Evolutionary conservation across 2,888 invertebrate species (phyloP), one percentile per base, ranked within the genome.

Genomic region (Osmoderma eremita): DNA sequence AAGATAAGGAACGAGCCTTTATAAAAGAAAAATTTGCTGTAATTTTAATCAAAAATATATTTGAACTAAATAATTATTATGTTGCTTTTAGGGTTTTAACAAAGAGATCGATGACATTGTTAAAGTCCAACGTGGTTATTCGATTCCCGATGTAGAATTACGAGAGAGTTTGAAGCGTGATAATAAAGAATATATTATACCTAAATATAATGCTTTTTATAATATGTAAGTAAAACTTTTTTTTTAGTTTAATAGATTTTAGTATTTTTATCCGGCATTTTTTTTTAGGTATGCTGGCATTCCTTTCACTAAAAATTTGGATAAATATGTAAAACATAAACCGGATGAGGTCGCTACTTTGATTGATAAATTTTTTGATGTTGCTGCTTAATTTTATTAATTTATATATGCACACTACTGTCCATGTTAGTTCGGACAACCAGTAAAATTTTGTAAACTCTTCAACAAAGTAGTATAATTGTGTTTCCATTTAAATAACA

Each of bases 101-200:
- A 95, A 95, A 79, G 98, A 98, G 82, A 90, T 98, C 80, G 97
- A 98, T 78, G 97, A 97, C 76, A 88, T 92, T 12, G 88, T 90
- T 1, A 90, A 91, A 73, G 88, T 89, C 30, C 97, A 98, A 84
- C 89, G 94, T 69, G 90, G 91, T 38, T 97, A 97, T 84, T 93
- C 95, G 58, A 94, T 98, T 76, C 97, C 98, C 0, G 97, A 98
- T 84, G 87, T 91, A 0, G 95, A 96, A 77, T 84, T 98, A 62
- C 86, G 97, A 48, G 93, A 95, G 80, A 89, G 91, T 67, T 87
- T 98, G 53, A 95, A 95, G 79, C 86, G 92, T 12, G 97, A 95
- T 82, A 94, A 97, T 83, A 93, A 93, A 79, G 93, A 94, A 77
- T 90, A 92, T 68, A 87, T 98, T 70, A 85, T 96, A 74, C 96